Evolutionary conservation across 2,113 vertebrate species (phyloP).

Genomic region (Oceanites oceanicus): DNA sequence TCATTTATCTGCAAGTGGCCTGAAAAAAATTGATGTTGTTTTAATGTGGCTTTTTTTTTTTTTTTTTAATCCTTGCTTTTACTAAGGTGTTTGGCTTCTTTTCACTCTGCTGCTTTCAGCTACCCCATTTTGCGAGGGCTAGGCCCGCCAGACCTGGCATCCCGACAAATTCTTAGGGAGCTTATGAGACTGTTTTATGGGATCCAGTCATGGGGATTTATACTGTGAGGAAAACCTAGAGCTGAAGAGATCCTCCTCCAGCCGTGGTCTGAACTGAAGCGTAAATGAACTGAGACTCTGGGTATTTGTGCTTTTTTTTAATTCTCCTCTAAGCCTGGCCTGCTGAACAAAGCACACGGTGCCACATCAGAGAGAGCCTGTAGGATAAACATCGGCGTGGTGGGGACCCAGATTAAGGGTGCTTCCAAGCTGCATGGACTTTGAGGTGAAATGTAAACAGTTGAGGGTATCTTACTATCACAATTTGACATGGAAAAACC

Average conservation of each 20-base stretch:
- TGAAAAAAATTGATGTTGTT: constrained; percentile 2
- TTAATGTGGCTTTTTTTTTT: background rate
- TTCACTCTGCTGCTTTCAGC: constrained; percentile 23
- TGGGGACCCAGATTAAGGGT: background rate
- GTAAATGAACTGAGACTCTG: background rate
- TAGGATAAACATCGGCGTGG: background rate
- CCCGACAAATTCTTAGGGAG: constrained; percentile 19
- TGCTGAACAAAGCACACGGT: background rate
- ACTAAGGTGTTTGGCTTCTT: constrained; percentile 30
- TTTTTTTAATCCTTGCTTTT: constrained; percentile 1
- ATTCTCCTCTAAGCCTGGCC: background rate
- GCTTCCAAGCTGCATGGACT: background rate
- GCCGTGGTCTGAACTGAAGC: background rate
- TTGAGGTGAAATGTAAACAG: background rate
- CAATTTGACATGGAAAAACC: background rate
- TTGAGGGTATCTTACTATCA: background rate
- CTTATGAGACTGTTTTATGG: constrained; percentile 49
- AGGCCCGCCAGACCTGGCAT: background rate
- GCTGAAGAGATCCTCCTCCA: constrained; percentile 42
- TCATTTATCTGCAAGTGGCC: constrained; percentile 45
- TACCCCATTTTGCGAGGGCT: background rate
- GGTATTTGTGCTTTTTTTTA: background rate
- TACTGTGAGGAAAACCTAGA: constrained; percentile 29
- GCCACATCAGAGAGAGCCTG: background rate
- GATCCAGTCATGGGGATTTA: constrained; percentile 45